These are phyloP conservation scores for Nephotettix cincticeps DNA, from an alignment of 1,140 invertebrate species.

Conservation along the genomic window DNA sequence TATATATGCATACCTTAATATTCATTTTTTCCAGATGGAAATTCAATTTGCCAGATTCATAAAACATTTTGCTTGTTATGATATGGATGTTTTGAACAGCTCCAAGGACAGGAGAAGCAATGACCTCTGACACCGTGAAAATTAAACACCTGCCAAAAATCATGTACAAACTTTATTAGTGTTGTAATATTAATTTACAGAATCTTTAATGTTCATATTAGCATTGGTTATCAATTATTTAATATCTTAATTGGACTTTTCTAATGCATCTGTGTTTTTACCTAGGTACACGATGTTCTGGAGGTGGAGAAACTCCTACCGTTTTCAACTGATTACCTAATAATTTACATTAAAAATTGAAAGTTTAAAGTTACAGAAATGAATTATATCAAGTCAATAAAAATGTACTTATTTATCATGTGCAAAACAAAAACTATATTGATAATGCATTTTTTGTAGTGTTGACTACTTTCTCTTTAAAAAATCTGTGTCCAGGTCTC, in stretches of 20 bases:
- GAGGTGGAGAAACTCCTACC: no score
- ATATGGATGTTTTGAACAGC: slow-evolving; percentile 47
- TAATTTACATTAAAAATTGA: no score
- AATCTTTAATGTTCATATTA: background rate
- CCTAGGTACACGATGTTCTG: no score
- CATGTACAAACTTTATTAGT: background rate
- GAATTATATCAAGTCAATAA: background rate
- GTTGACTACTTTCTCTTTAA: no score
- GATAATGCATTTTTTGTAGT: no score
- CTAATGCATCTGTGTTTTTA: no score
- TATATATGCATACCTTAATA: slow-evolving; percentile 34
- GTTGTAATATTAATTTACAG: background rate
- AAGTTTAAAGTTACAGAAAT: no score
- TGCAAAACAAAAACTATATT: background rate
- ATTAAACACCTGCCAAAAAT: slow-evolving; percentile 49
- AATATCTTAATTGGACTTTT: no score
- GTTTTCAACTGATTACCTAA: no score
- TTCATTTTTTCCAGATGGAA: slow-evolving; percentile 45
- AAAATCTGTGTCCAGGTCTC: no score
- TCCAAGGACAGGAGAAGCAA: slow-evolving; percentile 48
- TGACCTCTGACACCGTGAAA: slow-evolving; percentile 48
- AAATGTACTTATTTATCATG: background rate
- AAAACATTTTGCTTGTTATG: slow-evolving; percentile 47
- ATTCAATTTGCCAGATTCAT: slow-evolving; percentile 47
- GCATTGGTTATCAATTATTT: background rate